Evolutionary conservation across 2,797 vertebrate species (phyloP).

Genomic region (Myotis vivesi): DNA sequence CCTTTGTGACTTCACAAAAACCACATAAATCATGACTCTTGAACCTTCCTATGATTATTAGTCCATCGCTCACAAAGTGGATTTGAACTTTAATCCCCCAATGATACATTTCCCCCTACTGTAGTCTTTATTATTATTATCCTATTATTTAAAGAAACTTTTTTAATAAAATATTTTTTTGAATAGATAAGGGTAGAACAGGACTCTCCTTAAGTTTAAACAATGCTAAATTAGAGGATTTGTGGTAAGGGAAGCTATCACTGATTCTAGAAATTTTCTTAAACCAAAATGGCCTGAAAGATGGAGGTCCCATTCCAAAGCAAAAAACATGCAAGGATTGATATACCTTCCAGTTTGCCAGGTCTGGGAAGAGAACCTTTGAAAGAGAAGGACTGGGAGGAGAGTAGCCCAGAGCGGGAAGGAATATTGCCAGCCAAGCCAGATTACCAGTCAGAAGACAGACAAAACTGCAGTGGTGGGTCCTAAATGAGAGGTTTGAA

Average conservation of each 20-base stretch:
- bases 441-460: neutral
- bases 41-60: neutral
- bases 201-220: neutral
- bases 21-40: neutral
- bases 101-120: neutral
- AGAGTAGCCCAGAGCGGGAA: neutral
- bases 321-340: neutral
- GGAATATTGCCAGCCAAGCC: neutral
- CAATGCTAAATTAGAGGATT: neutral
- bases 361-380: neutral
- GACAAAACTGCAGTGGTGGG: neutral
- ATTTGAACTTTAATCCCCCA: neutral
- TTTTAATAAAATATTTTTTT: conserved; percentile 18
- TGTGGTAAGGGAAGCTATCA: neutral
- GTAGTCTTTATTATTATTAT: neutral
- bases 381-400: neutral
- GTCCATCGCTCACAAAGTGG: neutral
- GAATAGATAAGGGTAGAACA: neutral
- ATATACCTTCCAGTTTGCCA: neutral
- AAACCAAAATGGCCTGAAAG: neutral
- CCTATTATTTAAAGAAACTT: neutral
- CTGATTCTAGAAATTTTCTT: neutral
- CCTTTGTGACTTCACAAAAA: neutral
- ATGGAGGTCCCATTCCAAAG: neutral
- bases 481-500: neutral